These are phyloP conservation scores for Delia radicum DNA, from an alignment of 1,140 invertebrate genomes.

Conservation along the genomic window DNA sequence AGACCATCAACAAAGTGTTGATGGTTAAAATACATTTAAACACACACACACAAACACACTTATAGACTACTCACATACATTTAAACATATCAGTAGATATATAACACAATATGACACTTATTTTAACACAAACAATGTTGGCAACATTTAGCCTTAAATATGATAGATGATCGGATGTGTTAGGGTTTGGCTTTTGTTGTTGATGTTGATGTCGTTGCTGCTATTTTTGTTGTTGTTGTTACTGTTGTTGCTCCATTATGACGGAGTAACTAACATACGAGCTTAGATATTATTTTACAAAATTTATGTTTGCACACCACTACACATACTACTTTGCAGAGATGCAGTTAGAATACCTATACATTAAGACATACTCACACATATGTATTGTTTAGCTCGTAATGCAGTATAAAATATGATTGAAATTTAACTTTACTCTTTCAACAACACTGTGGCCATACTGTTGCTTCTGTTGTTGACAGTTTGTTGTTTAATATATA, in stretches of 20 bases:
- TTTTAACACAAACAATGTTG: conserved; percentile 3
- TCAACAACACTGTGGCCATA: not conserved
- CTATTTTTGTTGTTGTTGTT: not conserved
- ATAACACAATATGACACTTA: conserved; percentile 2
- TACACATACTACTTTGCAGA: no score
- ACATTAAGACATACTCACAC: no score
- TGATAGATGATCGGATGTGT: conserved; percentile 1
- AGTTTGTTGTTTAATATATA: no score
- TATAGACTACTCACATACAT: not conserved
- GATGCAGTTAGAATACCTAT: no score
- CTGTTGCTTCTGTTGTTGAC: not conserved
- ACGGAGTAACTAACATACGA: not conserved
- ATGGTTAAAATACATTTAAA: not conserved
- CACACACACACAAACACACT: not conserved
- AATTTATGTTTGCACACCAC: no score
- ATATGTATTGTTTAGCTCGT: not conserved
- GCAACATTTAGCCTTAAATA: not conserved
- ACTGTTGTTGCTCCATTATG: not conserved
- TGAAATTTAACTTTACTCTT: not conserved
- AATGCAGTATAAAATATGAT: not conserved
- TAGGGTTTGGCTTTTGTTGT: not conserved
- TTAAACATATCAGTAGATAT: no score
- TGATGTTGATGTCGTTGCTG: not conserved
- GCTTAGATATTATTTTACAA: not conserved
- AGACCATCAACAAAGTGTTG: conserved; percentile 1